These are phyloP conservation scores for Sminthurinus signatus DNA, from an alignment of 1,140 invertebrate genomes.

Conservation along the genomic window DNA sequence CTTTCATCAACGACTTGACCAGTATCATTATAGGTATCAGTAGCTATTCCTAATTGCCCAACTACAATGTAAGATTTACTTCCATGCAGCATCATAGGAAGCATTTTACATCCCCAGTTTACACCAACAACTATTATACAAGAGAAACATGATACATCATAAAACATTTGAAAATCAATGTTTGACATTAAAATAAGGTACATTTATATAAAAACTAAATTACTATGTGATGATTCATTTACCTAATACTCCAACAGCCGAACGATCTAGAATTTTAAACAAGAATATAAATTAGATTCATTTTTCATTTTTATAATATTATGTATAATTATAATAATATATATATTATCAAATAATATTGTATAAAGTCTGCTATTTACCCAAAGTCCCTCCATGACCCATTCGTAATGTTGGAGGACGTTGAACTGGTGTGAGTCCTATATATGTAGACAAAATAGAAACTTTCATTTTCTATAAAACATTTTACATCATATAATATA, in stretches of 20 bases:
- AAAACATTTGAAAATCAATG: not conserved
- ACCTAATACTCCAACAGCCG: constrained; percentile 40
- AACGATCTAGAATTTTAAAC: too few relatives aligned
- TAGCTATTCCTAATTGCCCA: constrained; percentile 42
- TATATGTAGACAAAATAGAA: not conserved
- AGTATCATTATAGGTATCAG: constrained; percentile 42
- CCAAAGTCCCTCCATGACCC: constrained; percentile 42
- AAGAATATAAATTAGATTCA: too few relatives aligned
- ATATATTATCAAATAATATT: too few relatives aligned
- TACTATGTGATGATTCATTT: too few relatives aligned
- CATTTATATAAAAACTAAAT: too few relatives aligned
- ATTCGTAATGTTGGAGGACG: constrained; percentile 18
- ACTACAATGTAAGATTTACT: constrained; percentile 40
- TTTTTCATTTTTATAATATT: too few relatives aligned
- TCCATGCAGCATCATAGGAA: constrained; percentile 41
- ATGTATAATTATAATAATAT: too few relatives aligned
- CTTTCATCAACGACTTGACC: constrained; percentile 35
- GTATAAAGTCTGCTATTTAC: too few relatives aligned
- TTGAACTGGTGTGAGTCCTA: constrained; percentile 9
- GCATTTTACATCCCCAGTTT: constrained; percentile 40
- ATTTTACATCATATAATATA: too few relatives aligned
- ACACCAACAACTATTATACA: constrained; percentile 27
- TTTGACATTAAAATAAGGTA: not conserved
- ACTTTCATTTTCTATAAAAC: not conserved
- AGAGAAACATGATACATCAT: not conserved